Percentiles rank a stretch among this genome's conserved stretches.
Conservation (phyloP, 2,113 vertebrate genomes). For the Solea solea region DNA sequence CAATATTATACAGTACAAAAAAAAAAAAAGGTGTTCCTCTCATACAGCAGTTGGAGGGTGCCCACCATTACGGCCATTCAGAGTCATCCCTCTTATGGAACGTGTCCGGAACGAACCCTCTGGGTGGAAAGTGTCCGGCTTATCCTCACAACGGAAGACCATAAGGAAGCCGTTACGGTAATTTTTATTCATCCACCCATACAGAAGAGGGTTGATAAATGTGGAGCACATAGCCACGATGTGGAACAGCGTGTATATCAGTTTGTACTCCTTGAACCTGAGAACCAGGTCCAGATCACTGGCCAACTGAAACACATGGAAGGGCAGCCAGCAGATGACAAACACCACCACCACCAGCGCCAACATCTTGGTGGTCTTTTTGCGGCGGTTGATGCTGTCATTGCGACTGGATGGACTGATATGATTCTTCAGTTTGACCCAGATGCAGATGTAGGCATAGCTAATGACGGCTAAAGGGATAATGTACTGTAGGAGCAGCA, state of each 20-base stretch:
- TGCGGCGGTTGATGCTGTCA: conserved; percentile 85
- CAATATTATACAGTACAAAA: conserved; percentile 20
- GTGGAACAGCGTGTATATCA: conserved; percentile 91
- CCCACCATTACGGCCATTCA: conserved; percentile 80
- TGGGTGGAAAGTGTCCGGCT: conserved; percentile 83
- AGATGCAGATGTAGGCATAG: conserved; percentile 92
- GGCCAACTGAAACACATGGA: conserved; percentile 90
- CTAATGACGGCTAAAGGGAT: conserved; percentile 89
- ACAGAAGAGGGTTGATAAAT: conserved; percentile 90
- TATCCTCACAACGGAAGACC: conserved; percentile 90
- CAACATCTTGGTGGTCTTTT: conserved; percentile 93
- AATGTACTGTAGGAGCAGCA: conserved; percentile 91
- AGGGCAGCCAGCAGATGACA: conserved; percentile 90
- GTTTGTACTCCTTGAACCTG: conserved; percentile 89
- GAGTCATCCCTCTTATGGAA: conserved; percentile 78
- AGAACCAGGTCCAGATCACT: conserved; percentile 89
- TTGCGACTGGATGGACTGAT: conserved; percentile 86
- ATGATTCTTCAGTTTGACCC: conserved; percentile 92
- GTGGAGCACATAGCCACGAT: conserved; percentile 94
- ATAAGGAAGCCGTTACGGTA: conserved; percentile 92
- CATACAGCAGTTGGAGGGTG: conserved; percentile 87
- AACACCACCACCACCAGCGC: conserved; percentile 91
- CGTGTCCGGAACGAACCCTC: conserved; percentile 89
- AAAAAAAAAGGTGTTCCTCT: conserved; percentile 16
- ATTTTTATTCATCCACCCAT: conserved; percentile 96